Percentiles rank a stretch among this genome's conserved stretches.
Evolutionary conservation across 2,113 vertebrate species (phyloP).

Genomic region (Apteryx owenii): DNA sequence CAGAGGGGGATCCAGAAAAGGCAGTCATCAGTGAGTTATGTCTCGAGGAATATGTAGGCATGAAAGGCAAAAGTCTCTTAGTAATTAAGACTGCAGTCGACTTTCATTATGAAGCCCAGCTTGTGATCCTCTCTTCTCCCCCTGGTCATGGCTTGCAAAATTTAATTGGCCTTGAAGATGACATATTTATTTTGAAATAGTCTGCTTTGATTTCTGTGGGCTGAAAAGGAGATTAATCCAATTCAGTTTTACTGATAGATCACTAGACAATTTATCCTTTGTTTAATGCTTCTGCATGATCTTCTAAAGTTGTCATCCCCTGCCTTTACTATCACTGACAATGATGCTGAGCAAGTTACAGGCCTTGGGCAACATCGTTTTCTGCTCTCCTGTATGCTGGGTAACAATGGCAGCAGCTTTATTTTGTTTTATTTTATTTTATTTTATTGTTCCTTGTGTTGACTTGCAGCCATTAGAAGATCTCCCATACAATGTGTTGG

Average conservation of each 20-base stretch:
- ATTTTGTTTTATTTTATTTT: not conserved
- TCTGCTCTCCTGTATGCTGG: not conserved
- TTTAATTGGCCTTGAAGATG: constrained; percentile 2
- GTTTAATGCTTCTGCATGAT: not conserved
- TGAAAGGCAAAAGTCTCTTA: not conserved
- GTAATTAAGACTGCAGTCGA: constrained; percentile 2
- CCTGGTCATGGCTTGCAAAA: not conserved
- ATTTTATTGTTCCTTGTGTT: not conserved
- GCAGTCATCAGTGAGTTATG: not conserved
- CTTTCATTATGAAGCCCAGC: not conserved
- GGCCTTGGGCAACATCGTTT: rapidly evolving
- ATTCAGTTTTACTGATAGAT: not conserved
- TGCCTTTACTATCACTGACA: not conserved
- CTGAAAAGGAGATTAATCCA: not conserved
- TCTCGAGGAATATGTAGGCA: not conserved
- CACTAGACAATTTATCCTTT: not conserved
- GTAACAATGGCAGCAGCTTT: not conserved
- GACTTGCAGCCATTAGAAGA: not conserved
- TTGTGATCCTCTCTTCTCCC: constrained; percentile 1
- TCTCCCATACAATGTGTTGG: not conserved
- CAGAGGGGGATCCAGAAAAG: not conserved
- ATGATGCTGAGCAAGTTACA: rapidly evolving
- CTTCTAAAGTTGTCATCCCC: not conserved
- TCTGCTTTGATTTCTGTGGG: constrained; percentile 8
- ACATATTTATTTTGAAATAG: constrained; percentile 13